phyloP scores from a whole-genome alignment of 2,113 vertebrate species.

The Nibea coibor region DNA sequence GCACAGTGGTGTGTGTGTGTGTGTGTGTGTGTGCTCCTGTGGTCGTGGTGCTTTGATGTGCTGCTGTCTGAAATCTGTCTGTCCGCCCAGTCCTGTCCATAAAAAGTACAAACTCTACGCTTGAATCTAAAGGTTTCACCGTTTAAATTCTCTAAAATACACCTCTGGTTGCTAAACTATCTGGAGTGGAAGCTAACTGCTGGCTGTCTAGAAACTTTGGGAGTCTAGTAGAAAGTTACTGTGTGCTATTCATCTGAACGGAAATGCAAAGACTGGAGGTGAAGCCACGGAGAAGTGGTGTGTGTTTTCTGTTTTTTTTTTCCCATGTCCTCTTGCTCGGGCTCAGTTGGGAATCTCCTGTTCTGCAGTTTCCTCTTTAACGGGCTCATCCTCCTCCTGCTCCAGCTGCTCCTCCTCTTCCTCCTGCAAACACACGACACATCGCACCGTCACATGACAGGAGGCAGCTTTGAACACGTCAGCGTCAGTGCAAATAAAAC shows the following conservation, averaged over 20 bases:
- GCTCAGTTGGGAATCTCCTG: conserved; percentile 75
- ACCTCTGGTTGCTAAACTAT: conserved; percentile 38
- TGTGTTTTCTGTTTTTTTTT: neutral
- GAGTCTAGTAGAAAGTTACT: conserved; percentile 57
- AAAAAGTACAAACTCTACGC: conserved; percentile 63
- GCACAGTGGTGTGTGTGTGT: conserved; percentile 4
- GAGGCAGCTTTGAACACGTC: neutral
- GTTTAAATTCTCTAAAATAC: conserved; percentile 61
- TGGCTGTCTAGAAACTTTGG: conserved; percentile 46
- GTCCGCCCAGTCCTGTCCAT: conserved; percentile 13
- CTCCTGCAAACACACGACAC: conserved; percentile 72
- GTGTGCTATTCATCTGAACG: conserved; percentile 45
- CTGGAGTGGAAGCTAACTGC: conserved; percentile 36
- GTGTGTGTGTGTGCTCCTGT: conserved; percentile 6
- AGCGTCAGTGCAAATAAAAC: neutral
- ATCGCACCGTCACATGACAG: neutral
- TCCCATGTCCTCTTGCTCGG: neutral
- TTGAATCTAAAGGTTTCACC: conserved; percentile 39
- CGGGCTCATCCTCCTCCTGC: conserved; percentile 73
- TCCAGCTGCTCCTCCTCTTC: conserved; percentile 78
- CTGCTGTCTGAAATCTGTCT: conserved; percentile 14
- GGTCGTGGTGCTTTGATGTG: conserved; percentile 1
- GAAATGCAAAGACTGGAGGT: conserved; percentile 36
- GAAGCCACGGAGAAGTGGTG: conserved; percentile 17
- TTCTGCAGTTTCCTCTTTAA: conserved; percentile 84